A percentile compares a stretch with the other conserved stretches of the same genome.
These are phyloP conservation scores for Sinocyclocheilus anshuiensis DNA, from an alignment of 2,113 vertebrate genomes.

Conservation along the genomic window DNA sequence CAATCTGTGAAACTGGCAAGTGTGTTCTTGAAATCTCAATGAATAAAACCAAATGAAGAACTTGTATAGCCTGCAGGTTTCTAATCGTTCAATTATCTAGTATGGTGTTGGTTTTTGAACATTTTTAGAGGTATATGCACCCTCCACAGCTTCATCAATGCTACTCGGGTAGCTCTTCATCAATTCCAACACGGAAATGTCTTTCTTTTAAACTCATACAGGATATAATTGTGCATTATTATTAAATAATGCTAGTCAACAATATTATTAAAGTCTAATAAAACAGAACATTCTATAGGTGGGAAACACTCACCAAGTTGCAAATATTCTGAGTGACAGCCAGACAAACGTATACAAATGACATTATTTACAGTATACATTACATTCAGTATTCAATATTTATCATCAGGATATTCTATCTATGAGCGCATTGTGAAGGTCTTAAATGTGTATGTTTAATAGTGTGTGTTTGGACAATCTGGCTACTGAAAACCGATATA, in stretches of 20 bases:
- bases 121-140: neutral
- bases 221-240: neutral
- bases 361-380: neutral
- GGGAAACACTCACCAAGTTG: neutral
- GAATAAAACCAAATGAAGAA: neutral
- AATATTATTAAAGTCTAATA: neutral
- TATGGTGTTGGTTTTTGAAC: neutral
- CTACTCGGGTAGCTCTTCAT: neutral
- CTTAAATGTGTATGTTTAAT: neutral
- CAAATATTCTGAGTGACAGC: neutral
- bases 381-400: neutral
- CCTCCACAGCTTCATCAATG: neutral
- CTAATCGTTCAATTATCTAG: neutral
- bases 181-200: neutral
- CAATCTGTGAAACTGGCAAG: neutral
- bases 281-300: neutral
- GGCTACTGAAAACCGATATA: neutral
- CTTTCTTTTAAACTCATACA: neutral
- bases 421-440: neutral
- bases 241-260: neutral
- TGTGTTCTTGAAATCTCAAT: neutral
- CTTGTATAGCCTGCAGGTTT: neutral
- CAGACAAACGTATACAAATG: neutral
- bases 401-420: neutral
- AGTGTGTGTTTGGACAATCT: neutral